A percentile compares a stretch with the other conserved stretches of the same genome.
Conservation (phyloP, 92 coral and sea anemone genomes). For the Porites divaricata region DNA sequence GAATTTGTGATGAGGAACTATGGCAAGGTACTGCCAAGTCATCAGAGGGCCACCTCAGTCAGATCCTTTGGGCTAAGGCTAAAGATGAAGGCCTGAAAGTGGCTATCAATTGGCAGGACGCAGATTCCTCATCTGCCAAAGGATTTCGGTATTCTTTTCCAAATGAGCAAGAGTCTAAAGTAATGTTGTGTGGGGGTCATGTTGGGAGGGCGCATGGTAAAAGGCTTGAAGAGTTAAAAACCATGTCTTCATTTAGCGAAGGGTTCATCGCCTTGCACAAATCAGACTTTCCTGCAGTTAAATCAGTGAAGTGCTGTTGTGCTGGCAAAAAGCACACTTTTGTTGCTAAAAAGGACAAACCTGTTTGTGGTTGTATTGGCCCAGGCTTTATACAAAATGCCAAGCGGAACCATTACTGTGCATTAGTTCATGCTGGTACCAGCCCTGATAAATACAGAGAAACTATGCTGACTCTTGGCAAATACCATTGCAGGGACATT, state of each 20-base stretch:
- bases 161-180: conserved; percentile 16
- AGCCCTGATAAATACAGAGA: conserved; percentile 54
- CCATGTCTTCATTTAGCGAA: not conserved
- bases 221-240: conserved; percentile 20
- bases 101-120: conserved; percentile 65
- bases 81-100: conserved; percentile 52
- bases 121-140: conserved; percentile 63
- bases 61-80: conserved; percentile 39
- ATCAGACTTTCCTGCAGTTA: conserved; percentile 18
- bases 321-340: conserved; percentile 49
- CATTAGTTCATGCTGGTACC: conserved; percentile 40
- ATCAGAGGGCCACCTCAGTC: conserved; percentile 64
- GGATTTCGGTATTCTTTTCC: conserved; percentile 43
- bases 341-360: conserved; percentile 12
- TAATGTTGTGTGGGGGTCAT: conserved; percentile 62
- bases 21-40: conserved; percentile 77
- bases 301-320: conserved; percentile 52
- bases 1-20: conserved; percentile 54
- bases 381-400: conserved; percentile 35
- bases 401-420: conserved; percentile 48
- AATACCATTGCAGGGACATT: conserved; percentile 61
- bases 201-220: conserved; percentile 57
- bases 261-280: conserved; percentile 51
- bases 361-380: conserved; percentile 59
- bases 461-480: conserved; percentile 54